A percentile compares a stretch with the other conserved stretches of the same genome.
Conservation (phyloP, 2,113 vertebrate species). For the Gavialis gangeticus region DNA sequence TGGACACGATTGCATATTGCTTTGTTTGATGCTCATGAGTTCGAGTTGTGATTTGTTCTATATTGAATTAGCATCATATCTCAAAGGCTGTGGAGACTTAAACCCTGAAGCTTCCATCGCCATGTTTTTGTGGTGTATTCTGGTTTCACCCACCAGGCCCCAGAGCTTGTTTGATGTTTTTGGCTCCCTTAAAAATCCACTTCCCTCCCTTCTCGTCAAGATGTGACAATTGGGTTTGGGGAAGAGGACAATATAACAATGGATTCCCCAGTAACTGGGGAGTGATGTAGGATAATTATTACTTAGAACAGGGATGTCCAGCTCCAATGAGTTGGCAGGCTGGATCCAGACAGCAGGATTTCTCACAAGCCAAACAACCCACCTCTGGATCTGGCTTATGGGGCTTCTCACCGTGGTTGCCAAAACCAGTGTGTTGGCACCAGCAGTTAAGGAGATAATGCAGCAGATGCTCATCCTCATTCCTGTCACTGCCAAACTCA, state of each 20-base stretch:
- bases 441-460: too few relatives aligned
- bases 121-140: neutral
- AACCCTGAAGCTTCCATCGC: conserved; percentile 45
- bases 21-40: conserved; percentile 67
- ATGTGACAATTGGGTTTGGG: neutral
- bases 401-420: too few relatives aligned
- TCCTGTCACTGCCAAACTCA: too few relatives aligned
- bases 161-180: neutral
- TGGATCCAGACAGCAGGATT: too few relatives aligned
- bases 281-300: neutral
- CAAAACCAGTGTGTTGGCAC: too few relatives aligned
- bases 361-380: neutral
- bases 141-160: neutral
- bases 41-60: conserved; percentile 64
- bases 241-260: neutral
- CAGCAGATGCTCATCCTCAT: too few relatives aligned
- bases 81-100: conserved; percentile 59
- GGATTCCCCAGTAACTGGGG: conserved; percentile 10
- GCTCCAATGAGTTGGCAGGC: too few relatives aligned
- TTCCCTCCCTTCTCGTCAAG: neutral
- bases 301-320: neutral
- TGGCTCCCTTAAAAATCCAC: conserved; percentile 22
- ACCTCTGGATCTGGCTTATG: too few relatives aligned
- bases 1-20: conserved; percentile 58
- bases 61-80: conserved; percentile 65